phyloP scores from a whole-genome alignment of 2,797 vertebrate genomes.

The Rhodeus uyekii region DNA sequence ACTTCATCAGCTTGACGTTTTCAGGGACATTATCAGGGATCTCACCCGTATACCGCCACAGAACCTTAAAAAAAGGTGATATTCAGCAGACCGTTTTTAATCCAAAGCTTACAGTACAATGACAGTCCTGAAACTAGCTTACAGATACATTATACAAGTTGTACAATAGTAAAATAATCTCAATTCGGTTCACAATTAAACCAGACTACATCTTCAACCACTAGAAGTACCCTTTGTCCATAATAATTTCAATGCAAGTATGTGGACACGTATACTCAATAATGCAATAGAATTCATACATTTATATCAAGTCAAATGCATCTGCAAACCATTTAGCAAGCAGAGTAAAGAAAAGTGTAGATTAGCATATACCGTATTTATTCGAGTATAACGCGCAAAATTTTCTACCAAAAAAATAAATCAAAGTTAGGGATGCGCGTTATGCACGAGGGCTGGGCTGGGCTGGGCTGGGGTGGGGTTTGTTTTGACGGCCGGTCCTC shows the following conservation, averaged over 20 bases:
- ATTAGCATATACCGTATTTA: too few relatives aligned
- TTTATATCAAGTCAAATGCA: neutral
- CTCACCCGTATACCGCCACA: conserved; percentile 87
- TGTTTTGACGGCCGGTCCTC: too few relatives aligned
- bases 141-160: neutral
- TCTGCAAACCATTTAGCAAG: neutral
- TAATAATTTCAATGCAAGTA: neutral
- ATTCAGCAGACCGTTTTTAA: neutral
- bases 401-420: too few relatives aligned
- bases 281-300: neutral
- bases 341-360: neutral
- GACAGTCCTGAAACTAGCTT: neutral
- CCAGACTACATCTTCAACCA: neutral
- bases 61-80: conserved; percentile 74
- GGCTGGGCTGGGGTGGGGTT: too few relatives aligned
- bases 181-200: neutral
- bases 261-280: neutral
- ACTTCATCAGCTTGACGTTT: conserved; percentile 88
- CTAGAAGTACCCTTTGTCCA: neutral
- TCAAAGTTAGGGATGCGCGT: too few relatives aligned
- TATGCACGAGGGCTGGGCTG: too few relatives aligned
- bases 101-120: neutral
- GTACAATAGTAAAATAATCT: neutral
- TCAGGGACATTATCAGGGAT: conserved; percentile 74
- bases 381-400: too few relatives aligned